Conservation (phyloP, 2,888 invertebrate genomes). For the Pyrrhosoma nymphula region DNA sequence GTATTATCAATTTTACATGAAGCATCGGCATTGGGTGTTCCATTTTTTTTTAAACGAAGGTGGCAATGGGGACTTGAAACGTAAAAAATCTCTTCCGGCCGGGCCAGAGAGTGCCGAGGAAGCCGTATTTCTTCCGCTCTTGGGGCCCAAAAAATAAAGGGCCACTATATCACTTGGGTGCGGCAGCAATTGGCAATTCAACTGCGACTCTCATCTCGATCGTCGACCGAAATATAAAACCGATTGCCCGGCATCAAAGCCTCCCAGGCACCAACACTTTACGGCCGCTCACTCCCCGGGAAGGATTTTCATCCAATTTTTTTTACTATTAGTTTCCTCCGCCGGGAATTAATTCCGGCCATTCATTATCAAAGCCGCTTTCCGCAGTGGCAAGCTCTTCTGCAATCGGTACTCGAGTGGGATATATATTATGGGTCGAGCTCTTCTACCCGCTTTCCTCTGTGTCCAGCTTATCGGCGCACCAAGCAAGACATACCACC, state of each 20-base stretch:
- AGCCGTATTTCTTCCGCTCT: constrained; percentile 15
- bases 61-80: constrained; percentile 8
- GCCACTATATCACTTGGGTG: neutral
- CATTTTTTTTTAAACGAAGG: neutral
- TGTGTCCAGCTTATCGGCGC: neutral
- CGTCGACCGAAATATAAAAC: neutral
- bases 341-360: constrained; percentile 50
- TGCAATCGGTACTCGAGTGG: neutral
- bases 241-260: neutral
- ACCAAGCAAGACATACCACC: no score
- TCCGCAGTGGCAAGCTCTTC: neutral
- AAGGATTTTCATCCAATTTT: neutral
- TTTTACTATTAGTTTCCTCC: constrained; percentile 28
- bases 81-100: constrained; percentile 4
- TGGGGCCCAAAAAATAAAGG: neutral
- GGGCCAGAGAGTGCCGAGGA: neutral
- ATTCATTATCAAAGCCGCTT: constrained; percentile 46
- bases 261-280: neutral
- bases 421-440: constrained; percentile 2
- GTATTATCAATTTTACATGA: constrained; percentile 10
- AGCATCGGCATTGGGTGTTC: neutral
- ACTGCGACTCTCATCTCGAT: constrained; percentile 8
- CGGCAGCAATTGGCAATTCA: constrained; percentile 8
- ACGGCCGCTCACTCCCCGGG: neutral
- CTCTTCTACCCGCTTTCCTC: neutral